Base-by-base conservation (phyloP, 1,140 invertebrate genomes). In the Coptotermes formosanus region DNA sequence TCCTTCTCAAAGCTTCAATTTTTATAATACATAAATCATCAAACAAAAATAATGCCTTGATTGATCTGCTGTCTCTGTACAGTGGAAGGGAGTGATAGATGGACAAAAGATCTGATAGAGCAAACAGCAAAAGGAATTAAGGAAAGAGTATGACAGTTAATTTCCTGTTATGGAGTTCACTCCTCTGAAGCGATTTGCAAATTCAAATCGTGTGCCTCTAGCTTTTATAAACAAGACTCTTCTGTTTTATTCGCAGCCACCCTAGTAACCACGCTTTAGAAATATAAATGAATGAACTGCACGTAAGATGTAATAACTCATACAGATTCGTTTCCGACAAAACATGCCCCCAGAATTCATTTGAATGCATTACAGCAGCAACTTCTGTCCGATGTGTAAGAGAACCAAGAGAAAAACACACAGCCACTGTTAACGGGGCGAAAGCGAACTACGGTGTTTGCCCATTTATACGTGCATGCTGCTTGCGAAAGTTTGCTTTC, bases 21-120 rank as follows among this genome's bases (percentile, higher is more conserved):
- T 55, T 75, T 75, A 75, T 30, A 75, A 75, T 75, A 75, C 64
- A 75, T 75, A 75, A 75, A 75, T 30, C 64, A 25, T 30, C n/a
- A 75, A 75, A 75, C 64, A 75, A n/a, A 75, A 30, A 30, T 75
- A 75, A 75, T 75, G 25, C 64, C 7, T 12, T 75, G 64, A 75
- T 75, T 75, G 64, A 75, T 75, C n/a, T 75, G n/a, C 64, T 30
- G 64, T 30, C 64, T 75, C 64, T 75, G 64, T 30, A 30, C n/a
- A 30, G 30, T 75, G 2, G 25, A 75, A 11, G 8, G 25, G 19
- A 55, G 64, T 12, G 7, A 2, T 16, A 75, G 64, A 30, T 64
- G 59, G 11, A 48, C 52, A 55, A 16, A 55, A 19, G 14, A 55
- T 48, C 48, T 4, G 52, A 55, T 21, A 55, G 14, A 55, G 7